Percentiles rank a stretch among this genome's conserved stretches.
These are phyloP conservation scores for Melanitta fusca DNA, from an alignment of 2,797 vertebrate species.

Conservation along the genomic window DNA sequence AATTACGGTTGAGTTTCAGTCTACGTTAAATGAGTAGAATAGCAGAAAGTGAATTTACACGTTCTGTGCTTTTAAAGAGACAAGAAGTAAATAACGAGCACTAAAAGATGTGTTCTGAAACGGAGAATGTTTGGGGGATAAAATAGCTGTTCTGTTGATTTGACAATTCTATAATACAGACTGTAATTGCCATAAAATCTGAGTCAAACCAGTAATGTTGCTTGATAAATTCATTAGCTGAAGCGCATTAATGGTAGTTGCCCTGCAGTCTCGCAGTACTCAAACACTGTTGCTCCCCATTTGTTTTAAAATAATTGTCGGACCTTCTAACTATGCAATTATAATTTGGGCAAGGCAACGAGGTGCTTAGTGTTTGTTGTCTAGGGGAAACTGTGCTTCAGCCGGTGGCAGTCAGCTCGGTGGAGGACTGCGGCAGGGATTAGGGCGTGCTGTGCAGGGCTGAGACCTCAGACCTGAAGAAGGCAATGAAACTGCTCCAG, in stretches of 20 bases:
- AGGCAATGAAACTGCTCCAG: not conserved
- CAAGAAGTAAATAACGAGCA: not conserved
- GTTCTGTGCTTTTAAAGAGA: conserved; percentile 1
- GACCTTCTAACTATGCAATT: not conserved
- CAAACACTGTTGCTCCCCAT: not conserved
- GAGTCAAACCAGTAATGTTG: not conserved
- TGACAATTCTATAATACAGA: not conserved
- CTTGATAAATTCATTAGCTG: not conserved
- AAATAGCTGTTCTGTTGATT: not conserved
- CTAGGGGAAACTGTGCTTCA: not conserved
- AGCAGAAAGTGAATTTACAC: not conserved
- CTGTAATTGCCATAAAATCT: not conserved
- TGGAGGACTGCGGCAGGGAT: not conserved
- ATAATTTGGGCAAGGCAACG: not conserved
- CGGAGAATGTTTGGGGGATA: not conserved
- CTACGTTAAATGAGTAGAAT: not conserved
- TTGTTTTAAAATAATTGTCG: not conserved
- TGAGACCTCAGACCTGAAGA: not conserved
- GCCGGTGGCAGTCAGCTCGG: not conserved
- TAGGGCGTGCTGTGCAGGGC: fast-evolving
- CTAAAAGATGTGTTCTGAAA: not conserved
- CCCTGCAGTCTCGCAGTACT: not conserved
- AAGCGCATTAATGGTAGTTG: not conserved
- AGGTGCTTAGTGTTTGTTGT: not conserved
- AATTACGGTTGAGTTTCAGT: not conserved